Evolutionary conservation across 2,888 invertebrate species (phyloP), one percentile per base, ranked within the genome.

Genomic region (Andrena bicolor): DNA sequence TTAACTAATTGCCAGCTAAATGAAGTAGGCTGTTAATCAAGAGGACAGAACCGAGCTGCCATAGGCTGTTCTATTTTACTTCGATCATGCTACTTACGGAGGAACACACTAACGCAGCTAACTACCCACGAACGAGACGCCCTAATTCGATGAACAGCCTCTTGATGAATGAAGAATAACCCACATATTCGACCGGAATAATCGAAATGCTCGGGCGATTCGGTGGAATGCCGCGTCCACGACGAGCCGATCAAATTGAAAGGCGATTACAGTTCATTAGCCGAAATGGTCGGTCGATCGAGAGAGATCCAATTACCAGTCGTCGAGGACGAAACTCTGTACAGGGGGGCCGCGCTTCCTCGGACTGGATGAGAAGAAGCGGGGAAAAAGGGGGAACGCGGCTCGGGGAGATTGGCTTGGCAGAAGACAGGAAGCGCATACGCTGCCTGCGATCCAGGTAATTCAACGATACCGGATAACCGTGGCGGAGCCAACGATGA

Each of bases 221-320:
- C 60, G 51, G 23, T 13, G 30, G 51, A 53, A 70, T 76, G 64
- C 77, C 60, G 60, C 58, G 68, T 53, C n/a, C 41, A 58, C 80
- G 72, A 51, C 58, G 66, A 61, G 56, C 70, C 76, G 80, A 85
- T 86, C 74, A 75, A 72, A 85, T 86, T 83, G 85, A 86, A 86
- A 85, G 78, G 76, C 66, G 83, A 85, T 86, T 85, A 76, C 76
- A 83, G 80, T 84, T 86, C 83, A 86, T 83, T 86, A 82, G 74
- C 68, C 68, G 77, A 80, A 86, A 84, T 84, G 86, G 72, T 78
- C 75, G 71, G 76, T 85, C 86, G 76, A 66, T 80, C 84, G 76
- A 78, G 23, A 56, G 80, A 83, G 80, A 86, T 86, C 66, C 76
- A 76, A 86, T 86, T 85, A 80, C 76, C 23, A n/a, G 13, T 26